Evolutionary conservation across 2,113 vertebrate genomes (phyloP).

Genomic region (Lycocorax pyrrhopterus): DNA sequence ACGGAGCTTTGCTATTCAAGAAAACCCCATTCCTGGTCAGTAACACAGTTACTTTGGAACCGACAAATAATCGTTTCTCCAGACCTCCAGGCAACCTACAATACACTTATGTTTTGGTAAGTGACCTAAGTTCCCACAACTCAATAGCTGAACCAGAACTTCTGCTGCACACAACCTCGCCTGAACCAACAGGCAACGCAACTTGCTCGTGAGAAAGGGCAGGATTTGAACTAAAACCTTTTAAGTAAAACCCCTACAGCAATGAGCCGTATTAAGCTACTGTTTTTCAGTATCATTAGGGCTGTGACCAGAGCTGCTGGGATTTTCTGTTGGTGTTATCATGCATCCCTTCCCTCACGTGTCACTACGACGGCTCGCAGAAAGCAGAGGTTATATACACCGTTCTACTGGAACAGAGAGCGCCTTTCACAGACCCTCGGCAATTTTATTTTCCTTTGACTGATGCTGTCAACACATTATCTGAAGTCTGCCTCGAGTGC

Average conservation of each 20-base stretch:
- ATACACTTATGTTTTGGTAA: not conserved
- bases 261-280: not conserved
- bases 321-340: not conserved
- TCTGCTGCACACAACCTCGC: not conserved
- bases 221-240: not conserved
- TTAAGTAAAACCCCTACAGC: not conserved
- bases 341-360: not conserved
- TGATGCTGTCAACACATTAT: slow-evolving; percentile 52
- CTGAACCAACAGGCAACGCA: not conserved
- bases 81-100: not conserved
- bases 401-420: not conserved
- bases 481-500: slow-evolving; percentile 3
- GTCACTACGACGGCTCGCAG: not conserved
- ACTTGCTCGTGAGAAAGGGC: not conserved
- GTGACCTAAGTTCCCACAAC: not conserved
- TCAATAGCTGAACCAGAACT: not conserved
- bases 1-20: not conserved
- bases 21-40: not conserved
- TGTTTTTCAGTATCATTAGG: not conserved
- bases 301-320: not conserved
- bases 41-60: not conserved
- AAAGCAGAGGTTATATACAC: slow-evolving; percentile 34
- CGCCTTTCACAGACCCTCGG: not conserved
- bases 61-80: not conserved
- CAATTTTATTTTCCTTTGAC: slow-evolving; percentile 54